Base-by-base conservation (phyloP, 2,888 invertebrate genomes). In the Idaea biselata region DNA sequence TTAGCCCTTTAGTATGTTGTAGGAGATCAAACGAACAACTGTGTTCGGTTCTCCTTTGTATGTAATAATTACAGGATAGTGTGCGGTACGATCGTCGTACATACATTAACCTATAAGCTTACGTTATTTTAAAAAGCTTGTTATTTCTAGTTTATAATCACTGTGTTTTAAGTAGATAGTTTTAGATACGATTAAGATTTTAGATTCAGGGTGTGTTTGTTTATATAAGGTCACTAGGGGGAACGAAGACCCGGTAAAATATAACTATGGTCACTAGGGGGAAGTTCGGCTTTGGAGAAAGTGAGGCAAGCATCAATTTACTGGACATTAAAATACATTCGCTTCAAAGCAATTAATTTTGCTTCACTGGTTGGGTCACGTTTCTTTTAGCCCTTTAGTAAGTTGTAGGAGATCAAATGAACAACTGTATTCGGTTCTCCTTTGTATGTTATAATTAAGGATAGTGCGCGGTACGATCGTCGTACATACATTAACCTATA, bases 1-100 rank as follows among this genome's bases (percentile, higher is more conserved):
- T 56, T 25, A 55, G 61, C 63, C 63, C 56, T 61, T 60, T 59
- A 44, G 44, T 54, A 55, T 60, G 63, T 60, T 60, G 44, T 44
- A 44, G 44, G 11, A 44, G 44, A 44, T 44, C 44, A 44, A 44
- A 44, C 44, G 44, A 44, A 44, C 44, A 44, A 44, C 44, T 44
- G 44, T 44, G 44, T 44, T 44, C 11, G 44, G 44, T 44, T 44
- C 14, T 14, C 44, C 44, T 44, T 44, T 44, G 44, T 44, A 44
- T 14, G 44, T 44, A 44, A 58, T 60, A 55, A 18, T 25, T 44
- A 44, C 44, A 44, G 44, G 44, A 44, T 44, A 44, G 44, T 44
- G 25, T 25, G 5, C 25, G 25, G 25, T 25, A 25, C 25, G 25
- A 25, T 3, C 25, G 25, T 25, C 14, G 44, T 44, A 44, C 44